Conservation (phyloP, 1,140 invertebrate genomes). For the Drosophila watanabei region DNA sequence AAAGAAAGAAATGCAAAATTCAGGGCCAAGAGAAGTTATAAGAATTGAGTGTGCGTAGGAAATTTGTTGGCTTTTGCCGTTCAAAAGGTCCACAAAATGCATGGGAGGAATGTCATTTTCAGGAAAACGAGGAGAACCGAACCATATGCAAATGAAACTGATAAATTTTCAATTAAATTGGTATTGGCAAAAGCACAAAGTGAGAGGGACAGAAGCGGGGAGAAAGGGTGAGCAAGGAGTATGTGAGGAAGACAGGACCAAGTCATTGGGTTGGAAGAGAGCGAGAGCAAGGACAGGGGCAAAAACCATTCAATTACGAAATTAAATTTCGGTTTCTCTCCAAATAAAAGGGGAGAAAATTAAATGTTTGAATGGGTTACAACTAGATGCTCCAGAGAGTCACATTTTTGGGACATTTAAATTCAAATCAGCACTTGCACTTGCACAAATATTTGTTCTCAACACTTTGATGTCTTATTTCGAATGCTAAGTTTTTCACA, state of each 20-base stretch:
- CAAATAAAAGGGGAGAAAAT: constrained; percentile 29
- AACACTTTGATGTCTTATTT: not conserved
- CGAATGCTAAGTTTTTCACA: not conserved
- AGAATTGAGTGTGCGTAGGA: constrained; percentile 3
- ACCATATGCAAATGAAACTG: constrained; percentile 78
- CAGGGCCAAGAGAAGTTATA: not conserved
- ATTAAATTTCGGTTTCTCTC: constrained; percentile 65
- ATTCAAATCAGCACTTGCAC: constrained; percentile 36
- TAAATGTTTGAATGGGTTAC: constrained; percentile 40
- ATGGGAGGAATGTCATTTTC: constrained; percentile 24
- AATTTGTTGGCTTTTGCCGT: constrained; percentile 10
- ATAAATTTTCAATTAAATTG: constrained; percentile 82
- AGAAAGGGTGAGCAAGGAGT: not conserved
- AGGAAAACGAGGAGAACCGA: not conserved
- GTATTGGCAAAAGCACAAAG: constrained; percentile 36
- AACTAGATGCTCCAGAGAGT: constrained; percentile 9
- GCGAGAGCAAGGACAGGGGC: not conserved
- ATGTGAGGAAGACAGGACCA: constrained; percentile 6
- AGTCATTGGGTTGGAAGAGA: constrained; percentile 24
- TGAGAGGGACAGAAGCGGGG: not conserved
- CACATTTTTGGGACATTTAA: constrained; percentile 27
- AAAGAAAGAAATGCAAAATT: not conserved
- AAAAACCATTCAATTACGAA: constrained; percentile 72
- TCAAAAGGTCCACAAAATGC: constrained; percentile 35
- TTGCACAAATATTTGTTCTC: constrained; percentile 43